Conservation (phyloP, 2,113 vertebrate species). For the Xiphias gladius region DNA sequence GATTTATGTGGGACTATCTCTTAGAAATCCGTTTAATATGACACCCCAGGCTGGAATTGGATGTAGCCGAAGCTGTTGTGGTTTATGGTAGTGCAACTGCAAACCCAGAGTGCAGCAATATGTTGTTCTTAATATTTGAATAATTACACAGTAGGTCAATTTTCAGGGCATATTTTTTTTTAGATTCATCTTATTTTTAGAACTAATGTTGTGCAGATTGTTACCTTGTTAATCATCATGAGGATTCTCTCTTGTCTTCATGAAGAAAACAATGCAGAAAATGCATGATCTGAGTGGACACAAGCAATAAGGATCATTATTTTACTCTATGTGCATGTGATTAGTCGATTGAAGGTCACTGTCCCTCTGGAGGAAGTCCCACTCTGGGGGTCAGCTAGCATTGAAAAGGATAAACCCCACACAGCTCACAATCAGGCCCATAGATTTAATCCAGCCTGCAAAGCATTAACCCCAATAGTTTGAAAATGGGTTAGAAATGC, state of each 20-base stretch:
- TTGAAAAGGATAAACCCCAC: constrained; percentile 49
- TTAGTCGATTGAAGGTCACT: constrained; percentile 46
- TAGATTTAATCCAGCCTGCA: constrained; percentile 65
- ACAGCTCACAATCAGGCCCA: constrained; percentile 51
- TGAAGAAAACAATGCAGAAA: constrained; percentile 14
- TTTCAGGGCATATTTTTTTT: neutral
- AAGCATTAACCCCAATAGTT: constrained; percentile 64
- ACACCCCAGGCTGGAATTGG: constrained; percentile 45
- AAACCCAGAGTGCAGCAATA: constrained; percentile 19
- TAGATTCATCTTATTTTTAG: neutral
- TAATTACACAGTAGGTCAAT: constrained; percentile 19
- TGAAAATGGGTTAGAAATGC: constrained; percentile 54
- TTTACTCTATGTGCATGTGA: constrained; percentile 13
- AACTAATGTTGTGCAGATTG: neutral
- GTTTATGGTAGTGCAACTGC: constrained; percentile 48
- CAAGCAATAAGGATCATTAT: neutral
- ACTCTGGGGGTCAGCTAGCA: constrained; percentile 25
- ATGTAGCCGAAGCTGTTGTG: constrained; percentile 39
- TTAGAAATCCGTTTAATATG: constrained; percentile 71
- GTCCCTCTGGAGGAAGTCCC: constrained; percentile 35
- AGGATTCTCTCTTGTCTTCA: neutral
- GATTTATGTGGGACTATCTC: constrained; percentile 63
- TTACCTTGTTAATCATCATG: neutral
- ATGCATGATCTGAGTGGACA: neutral
- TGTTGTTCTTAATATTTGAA: constrained; percentile 31